Conservation (phyloP, 2,113 vertebrate genomes). For the Conger conger region DNA sequence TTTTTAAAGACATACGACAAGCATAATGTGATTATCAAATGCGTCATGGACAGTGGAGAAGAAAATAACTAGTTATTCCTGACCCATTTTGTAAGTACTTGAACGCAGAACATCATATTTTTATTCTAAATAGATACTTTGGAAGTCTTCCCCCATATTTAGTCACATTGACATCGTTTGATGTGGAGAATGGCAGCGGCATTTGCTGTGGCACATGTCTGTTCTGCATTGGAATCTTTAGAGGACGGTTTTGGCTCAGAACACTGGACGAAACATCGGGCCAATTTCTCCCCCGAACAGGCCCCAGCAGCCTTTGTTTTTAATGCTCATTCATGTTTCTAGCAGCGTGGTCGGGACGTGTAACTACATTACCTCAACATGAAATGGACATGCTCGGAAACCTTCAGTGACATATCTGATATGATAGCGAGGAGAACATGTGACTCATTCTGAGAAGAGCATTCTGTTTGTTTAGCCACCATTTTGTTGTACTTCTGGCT, state of each 20-base stretch:
- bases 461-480: constrained; percentile 13
- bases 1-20: background rate
- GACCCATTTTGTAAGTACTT: background rate
- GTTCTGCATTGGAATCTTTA: background rate
- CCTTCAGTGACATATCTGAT: background rate
- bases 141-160: background rate
- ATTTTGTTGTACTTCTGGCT: constrained; percentile 17
- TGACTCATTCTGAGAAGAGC: background rate
- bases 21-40: background rate
- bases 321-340: constrained; percentile 6
- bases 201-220: background rate
- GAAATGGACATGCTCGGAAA: background rate
- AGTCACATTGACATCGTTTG: background rate
- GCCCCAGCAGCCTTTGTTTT: background rate
- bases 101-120: background rate
- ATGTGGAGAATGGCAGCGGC: background rate
- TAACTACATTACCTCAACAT: background rate
- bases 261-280: background rate
- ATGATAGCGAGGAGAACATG: background rate
- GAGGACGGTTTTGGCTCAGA: background rate
- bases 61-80: background rate
- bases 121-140: background rate
- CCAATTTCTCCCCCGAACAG: background rate
- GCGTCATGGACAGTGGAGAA: background rate
- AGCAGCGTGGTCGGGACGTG: background rate